A percentile compares a stretch with the other conserved stretches of the same genome.
Conservation (phyloP, 2,113 vertebrate genomes). For the Ancistrus triradiatus region DNA sequence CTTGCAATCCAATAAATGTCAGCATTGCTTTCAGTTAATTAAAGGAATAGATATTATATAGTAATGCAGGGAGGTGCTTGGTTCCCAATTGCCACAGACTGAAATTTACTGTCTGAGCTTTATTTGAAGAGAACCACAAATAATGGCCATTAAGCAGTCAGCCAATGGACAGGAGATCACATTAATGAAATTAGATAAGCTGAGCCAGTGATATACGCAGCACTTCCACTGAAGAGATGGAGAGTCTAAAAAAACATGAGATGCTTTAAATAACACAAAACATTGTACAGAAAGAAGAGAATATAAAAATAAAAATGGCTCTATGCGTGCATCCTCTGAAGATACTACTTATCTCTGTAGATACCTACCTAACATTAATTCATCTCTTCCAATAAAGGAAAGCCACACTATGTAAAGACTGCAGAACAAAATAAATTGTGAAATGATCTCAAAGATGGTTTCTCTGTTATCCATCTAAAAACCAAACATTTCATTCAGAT, state of each 20-base stretch:
- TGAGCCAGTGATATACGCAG: slow-evolving; percentile 70
- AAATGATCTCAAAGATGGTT: too few species aligned
- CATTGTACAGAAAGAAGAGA: slow-evolving; percentile 17
- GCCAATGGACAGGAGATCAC: slow-evolving; percentile 86
- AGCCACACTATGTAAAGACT: too few species aligned
- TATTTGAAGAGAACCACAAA: slow-evolving; percentile 98
- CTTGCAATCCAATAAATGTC: slow-evolving; percentile 96
- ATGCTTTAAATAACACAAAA: slow-evolving; percentile 27
- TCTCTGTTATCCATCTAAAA: too few species aligned
- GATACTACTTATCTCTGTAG: too few species aligned
- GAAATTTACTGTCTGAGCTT: slow-evolving; percentile 88
- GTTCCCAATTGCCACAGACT: slow-evolving; percentile 89
- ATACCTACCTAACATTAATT: too few species aligned
- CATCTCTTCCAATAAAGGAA: too few species aligned
- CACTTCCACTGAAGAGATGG: slow-evolving; percentile 48
- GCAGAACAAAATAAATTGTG: too few species aligned
- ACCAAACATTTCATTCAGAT: too few species aligned
- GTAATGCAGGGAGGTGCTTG: slow-evolving; percentile 95
- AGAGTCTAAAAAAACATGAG: slow-evolving; percentile 23
- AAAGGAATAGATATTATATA: slow-evolving; percentile 98
- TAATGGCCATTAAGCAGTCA: slow-evolving; percentile 96
- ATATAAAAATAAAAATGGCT: slow-evolving; percentile 39
- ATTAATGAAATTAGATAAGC: slow-evolving; percentile 96
- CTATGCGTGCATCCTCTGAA: too few species aligned
- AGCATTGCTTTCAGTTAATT: slow-evolving; percentile 98